A percentile compares a stretch with the other conserved stretches of the same genome.
phyloP scores from a whole-genome alignment of 2,113 vertebrate genomes.

The Lanius collurio region DNA sequence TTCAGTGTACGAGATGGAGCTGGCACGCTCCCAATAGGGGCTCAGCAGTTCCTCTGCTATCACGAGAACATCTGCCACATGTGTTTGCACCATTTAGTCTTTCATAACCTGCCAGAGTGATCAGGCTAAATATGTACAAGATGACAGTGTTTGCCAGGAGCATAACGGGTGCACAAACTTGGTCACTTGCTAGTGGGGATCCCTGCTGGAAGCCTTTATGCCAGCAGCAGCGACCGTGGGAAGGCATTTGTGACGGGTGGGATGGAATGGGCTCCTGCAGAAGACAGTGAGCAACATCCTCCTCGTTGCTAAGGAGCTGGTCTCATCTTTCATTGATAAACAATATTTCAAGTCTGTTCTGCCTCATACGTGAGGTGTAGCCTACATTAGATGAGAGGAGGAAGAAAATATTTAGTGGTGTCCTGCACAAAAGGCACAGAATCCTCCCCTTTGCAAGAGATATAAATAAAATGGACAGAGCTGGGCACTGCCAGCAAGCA shows the following conservation, averaged over 20 bases:
- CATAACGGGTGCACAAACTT: not conserved
- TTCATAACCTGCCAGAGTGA: constrained; percentile 30
- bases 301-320: constrained; percentile 23
- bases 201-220: not conserved
- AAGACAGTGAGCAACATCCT: not conserved
- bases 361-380: constrained; percentile 7
- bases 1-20: not conserved
- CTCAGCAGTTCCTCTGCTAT: not conserved
- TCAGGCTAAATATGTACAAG: constrained; percentile 9
- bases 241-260: not conserved
- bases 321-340: constrained; percentile 17
- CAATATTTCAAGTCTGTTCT: constrained; percentile 16
- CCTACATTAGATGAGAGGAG: not conserved
- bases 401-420: not conserved
- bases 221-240: not conserved
- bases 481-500: not conserved
- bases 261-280: not conserved
- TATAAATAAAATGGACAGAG: not conserved
- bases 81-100: constrained; percentile 21
- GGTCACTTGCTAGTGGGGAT: not conserved
- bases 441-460: not conserved
- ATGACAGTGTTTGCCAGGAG: constrained; percentile 9
- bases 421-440: not conserved
- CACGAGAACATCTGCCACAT: constrained; percentile 18
- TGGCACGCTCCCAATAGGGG: not conserved